Percentiles rank a stretch among this genome's conserved stretches.
Conservation (phyloP, 1,140 invertebrate species). For the Hylyphantes graminicola region DNA sequence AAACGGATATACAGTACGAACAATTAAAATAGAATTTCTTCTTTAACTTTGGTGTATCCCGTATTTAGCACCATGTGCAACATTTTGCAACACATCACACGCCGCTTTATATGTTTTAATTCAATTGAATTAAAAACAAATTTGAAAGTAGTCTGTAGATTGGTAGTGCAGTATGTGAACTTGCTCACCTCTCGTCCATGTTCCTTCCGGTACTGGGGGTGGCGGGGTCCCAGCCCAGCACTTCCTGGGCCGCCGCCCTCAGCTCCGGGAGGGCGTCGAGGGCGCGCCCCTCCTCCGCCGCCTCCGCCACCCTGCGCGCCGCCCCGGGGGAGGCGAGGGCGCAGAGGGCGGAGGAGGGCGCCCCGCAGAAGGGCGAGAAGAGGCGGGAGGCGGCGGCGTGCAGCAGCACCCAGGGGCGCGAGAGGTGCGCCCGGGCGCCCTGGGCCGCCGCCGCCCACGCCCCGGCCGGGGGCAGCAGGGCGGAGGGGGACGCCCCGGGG, state of each 20-base stretch:
- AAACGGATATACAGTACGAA: too few species aligned
- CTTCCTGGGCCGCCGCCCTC: neutral
- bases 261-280: too few species aligned
- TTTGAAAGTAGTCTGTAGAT: too few species aligned
- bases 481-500: constrained; percentile 7
- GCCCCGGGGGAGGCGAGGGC: constrained; percentile 20
- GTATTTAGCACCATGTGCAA: too few species aligned
- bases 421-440: neutral
- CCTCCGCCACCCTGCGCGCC: constrained; percentile 6
- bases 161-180: too few species aligned
- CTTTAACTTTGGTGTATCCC: too few species aligned
- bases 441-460: constrained; percentile 33
- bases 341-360: neutral
- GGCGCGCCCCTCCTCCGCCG: neutral
- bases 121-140: too few species aligned
- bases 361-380: constrained; percentile 26
- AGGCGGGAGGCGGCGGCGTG: constrained; percentile 9
- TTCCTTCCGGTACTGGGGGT: neutral
- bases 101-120: too few species aligned
- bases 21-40: too few species aligned
- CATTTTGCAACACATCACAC: too few species aligned
- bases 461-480: neutral
- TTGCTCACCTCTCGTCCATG: neutral
- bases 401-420: constrained; percentile 20
- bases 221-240: neutral